Evolutionary conservation across 2,888 invertebrate species (phyloP).

Genomic region (Mechanitis mazaeus): DNA sequence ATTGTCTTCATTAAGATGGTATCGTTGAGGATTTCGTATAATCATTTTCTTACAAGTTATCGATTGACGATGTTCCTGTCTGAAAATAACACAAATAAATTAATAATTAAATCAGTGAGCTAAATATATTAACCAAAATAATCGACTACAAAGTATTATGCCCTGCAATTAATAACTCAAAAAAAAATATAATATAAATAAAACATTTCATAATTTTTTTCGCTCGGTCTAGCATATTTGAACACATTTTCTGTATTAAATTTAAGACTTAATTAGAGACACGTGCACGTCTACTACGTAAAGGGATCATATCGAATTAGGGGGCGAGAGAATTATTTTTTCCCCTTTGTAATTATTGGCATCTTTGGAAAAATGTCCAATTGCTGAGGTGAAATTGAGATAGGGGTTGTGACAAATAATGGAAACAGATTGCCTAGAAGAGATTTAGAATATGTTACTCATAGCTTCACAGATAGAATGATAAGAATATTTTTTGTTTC

Average conservation of each 20-base stretch:
- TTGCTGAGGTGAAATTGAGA: constrained; percentile 42
- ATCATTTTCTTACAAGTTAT: no score
- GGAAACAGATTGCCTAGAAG: constrained; percentile 21
- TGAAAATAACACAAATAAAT: no score
- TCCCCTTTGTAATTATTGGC: constrained; percentile 60
- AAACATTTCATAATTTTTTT: no score
- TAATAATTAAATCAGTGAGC: no score
- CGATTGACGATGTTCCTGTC: no score
- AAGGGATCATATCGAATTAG: constrained; percentile 33
- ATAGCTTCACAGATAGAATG: not conserved
- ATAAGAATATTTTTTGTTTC: no score
- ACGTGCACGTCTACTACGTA: constrained; percentile 18
- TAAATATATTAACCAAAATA: no score
- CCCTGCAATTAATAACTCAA: no score
- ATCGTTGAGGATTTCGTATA: no score
- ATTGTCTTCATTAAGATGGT: no score
- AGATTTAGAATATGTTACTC: constrained; percentile 3
- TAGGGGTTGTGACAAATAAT: constrained; percentile 31
- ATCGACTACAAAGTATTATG: no score
- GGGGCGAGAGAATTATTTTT: constrained; percentile 47
- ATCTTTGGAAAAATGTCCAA: constrained; percentile 57
- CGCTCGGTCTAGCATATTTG: not conserved
- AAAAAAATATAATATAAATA: no score
- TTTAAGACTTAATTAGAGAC: constrained; percentile 15
- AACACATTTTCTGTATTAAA: constrained; percentile 15